phyloP scores from a whole-genome alignment of 35 echinoderm and acorn worm species.

The Lytechinus pictus region DNA sequence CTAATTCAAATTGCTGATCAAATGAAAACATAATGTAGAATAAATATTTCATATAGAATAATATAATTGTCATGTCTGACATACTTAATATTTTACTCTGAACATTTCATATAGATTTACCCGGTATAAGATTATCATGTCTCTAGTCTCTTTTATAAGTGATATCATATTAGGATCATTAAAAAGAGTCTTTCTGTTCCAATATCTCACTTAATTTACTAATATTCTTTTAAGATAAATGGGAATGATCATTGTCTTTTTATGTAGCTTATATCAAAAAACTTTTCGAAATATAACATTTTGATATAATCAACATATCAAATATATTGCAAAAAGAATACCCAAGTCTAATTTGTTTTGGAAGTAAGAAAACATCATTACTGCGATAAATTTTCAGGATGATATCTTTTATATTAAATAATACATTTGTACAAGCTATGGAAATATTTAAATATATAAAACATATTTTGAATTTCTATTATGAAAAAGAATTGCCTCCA shows the following conservation, averaged over 20 bases:
- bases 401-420: no score
- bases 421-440: no score
- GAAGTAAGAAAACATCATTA: no score
- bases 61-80: neutral
- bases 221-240: neutral
- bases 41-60: neutral
- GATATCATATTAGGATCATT: no score
- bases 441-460: no score
- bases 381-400: no score
- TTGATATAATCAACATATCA: neutral
- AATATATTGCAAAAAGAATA: neutral
- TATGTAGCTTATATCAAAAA: neutral
- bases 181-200: no score
- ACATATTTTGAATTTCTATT: no score
- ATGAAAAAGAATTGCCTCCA: no score
- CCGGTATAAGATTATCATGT: neutral
- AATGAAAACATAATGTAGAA: neutral
- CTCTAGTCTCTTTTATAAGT: no score
- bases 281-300: neutral
- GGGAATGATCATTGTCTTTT: neutral
- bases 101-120: neutral
- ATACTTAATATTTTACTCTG: neutral
- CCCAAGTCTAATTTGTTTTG: no score
- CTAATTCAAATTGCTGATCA: neutral
- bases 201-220: neutral